Evolutionary conservation across 1,140 invertebrate genomes (phyloP).

Genomic region (Achatina immaculata): DNA sequence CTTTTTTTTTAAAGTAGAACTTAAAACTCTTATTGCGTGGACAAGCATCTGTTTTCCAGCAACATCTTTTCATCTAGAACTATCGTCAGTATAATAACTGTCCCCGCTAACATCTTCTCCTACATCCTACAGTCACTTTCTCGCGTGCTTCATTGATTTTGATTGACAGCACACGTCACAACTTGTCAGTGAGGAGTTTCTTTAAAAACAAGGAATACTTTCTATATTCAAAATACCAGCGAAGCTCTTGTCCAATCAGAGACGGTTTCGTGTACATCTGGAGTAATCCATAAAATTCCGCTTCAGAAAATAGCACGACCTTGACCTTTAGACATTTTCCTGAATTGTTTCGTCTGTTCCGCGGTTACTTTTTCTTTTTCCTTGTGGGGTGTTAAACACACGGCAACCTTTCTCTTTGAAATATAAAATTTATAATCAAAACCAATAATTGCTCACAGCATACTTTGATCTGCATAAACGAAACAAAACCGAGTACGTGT

Average conservation of each 20-base stretch:
- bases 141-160: neutral
- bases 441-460: neutral
- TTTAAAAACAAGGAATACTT: neutral
- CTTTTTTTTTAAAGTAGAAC: neutral
- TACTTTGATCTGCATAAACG: neutral
- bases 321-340: neutral
- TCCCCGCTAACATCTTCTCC: neutral
- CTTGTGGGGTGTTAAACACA: neutral
- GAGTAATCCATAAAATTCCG: neutral
- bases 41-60: neutral
- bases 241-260: conserved; percentile 17
- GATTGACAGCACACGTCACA: conserved; percentile 13
- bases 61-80: neutral
- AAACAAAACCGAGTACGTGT: neutral
- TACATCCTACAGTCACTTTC: neutral
- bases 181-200: neutral
- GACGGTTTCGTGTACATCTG: neutral
- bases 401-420: neutral
- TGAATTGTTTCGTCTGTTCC: neutral
- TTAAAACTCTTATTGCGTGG: neutral
- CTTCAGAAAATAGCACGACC: conserved; percentile 8
- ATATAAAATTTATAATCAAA: conserved; percentile 12
- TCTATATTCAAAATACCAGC: neutral
- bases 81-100: neutral
- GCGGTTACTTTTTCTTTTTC: neutral